Base-by-base conservation (phyloP, 2,888 invertebrate genomes). In the Zaprionus lineosus region DNA sequence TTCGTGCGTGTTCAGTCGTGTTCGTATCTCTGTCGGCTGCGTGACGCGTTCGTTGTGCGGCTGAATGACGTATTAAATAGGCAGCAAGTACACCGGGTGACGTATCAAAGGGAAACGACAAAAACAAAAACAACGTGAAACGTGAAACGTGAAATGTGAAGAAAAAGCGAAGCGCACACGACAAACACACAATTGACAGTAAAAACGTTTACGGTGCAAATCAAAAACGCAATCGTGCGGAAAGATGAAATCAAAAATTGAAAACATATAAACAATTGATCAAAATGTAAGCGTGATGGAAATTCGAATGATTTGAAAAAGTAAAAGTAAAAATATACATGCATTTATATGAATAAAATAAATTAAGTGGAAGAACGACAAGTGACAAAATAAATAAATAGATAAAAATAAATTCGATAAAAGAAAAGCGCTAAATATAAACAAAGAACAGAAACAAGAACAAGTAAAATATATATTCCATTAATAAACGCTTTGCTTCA, bases 21-120 rank as follows among this genome's bases (percentile, higher is more conserved):
- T 56, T 69, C 84, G 82, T 73, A 53, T 59, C 62, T 78, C 83
- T 78, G 86, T 70, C 81, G 85, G 79, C 79, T 74, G 65, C 78
- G 86, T 83, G 66, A 73, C 74, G 82, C 74, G 71, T 74, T 52
- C 59, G 55, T 76, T 78, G 74, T 75, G 66, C 76, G 81, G 74
- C 75, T 75, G 70, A 70, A 81, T 83, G 74, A 66, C 72, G 83
- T 61, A 79, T 68, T 69, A n/a, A n/a, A n/a, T 69, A 44, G 39
- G 43, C 37, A 52, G 43, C 43, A 47, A 48, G 18, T 36, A n/a
- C 48, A 24, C 56, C 31, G 31, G 74, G 74, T 75, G 73, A 69
- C 66, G 64, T 43, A 67, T 56, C 46, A 31, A 58, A 41, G 9
- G 11, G 11, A 4, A 31, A 12, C n/a, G 14, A 5, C n/a, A 53